phyloP scores from a whole-genome alignment of 2,797 vertebrate genomes.

The Cuculus canorus region DNA sequence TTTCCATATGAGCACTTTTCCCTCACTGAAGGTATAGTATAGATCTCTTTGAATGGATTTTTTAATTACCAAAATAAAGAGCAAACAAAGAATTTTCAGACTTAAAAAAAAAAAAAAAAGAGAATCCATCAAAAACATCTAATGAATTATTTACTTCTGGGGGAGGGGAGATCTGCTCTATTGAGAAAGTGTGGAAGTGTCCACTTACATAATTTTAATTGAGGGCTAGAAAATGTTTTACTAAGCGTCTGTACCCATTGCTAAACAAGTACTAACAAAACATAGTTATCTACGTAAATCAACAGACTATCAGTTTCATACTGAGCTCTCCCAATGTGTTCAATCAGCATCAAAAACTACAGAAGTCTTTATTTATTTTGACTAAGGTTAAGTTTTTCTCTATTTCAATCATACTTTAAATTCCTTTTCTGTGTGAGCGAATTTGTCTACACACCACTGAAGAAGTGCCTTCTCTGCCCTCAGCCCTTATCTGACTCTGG shows the following conservation, averaged over 20 bases:
- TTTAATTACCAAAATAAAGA: background rate
- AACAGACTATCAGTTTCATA: background rate
- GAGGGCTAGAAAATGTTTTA: background rate
- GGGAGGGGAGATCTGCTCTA: background rate
- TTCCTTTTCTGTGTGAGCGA: background rate
- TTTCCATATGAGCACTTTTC: background rate
- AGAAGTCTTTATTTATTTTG: background rate
- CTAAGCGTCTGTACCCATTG: background rate
- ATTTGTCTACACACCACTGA: background rate
- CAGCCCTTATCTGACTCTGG: background rate
- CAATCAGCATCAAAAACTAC: background rate
- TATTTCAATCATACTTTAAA: background rate
- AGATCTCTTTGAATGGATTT: background rate
- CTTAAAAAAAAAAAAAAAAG: background rate
- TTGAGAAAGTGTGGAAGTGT: background rate
- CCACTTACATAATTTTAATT: background rate
- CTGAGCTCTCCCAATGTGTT: background rate
- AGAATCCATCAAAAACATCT: background rate
- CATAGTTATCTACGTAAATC: conserved; percentile 9
- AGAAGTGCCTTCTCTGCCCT: background rate
- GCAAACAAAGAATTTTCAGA: background rate
- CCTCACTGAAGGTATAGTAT: background rate
- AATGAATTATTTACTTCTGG: background rate
- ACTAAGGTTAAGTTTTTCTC: background rate
- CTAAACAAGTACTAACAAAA: conserved; percentile 21